Conservation (phyloP, 2,113 vertebrate genomes). For the Delphinus delphis region DNA sequence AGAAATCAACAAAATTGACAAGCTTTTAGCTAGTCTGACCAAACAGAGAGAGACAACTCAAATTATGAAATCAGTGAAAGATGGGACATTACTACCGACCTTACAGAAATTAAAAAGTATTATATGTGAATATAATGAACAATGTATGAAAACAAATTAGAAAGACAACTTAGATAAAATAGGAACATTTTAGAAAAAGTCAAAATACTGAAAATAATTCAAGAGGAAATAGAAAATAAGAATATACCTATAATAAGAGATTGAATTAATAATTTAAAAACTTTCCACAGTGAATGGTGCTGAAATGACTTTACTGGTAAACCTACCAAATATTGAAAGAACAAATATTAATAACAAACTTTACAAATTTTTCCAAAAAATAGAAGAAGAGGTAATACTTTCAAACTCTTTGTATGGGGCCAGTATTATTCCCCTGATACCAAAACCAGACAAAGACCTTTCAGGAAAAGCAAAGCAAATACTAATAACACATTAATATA, state of each 20-base stretch:
- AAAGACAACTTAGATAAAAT: not conserved
- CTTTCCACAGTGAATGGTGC: not conserved
- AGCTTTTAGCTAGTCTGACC: not conserved
- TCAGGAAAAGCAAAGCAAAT: not conserved
- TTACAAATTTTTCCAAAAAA: not conserved
- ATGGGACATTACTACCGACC: not conserved
- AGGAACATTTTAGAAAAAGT: not conserved
- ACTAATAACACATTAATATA: not conserved
- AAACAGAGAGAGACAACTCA: not conserved
- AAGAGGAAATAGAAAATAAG: not conserved
- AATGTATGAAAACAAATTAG: not conserved
- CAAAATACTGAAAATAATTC: not conserved
- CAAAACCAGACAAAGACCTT: not conserved
- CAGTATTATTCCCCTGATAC: not conserved
- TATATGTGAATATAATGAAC: not conserved
- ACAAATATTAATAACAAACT: not conserved
- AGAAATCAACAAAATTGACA: not conserved
- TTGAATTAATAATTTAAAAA: not conserved
- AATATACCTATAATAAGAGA: not conserved
- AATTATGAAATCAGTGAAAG: not conserved
- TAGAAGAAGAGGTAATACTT: not conserved
- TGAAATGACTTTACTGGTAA: not conserved
- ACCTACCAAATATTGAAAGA: not conserved
- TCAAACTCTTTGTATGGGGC: not conserved
- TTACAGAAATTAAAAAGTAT: not conserved